These are phyloP conservation scores for Delia radicum DNA, from an alignment of 1,140 invertebrate genomes.

Conservation along the genomic window DNA sequence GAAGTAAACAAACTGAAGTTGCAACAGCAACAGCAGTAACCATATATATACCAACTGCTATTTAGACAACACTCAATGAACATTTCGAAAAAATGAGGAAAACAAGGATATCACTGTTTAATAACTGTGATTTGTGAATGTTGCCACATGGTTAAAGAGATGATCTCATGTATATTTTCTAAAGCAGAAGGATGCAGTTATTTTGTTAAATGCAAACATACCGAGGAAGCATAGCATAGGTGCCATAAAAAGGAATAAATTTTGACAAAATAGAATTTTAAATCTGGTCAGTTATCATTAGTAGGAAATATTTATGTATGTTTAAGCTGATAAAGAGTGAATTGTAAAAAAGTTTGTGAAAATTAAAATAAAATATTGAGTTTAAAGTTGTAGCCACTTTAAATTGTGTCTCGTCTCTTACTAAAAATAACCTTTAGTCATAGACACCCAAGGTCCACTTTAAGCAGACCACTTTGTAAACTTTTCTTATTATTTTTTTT, in stretches of 20 bases:
- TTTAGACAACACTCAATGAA: background rate
- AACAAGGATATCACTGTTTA: constrained; percentile 28
- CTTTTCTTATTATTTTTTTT: background rate
- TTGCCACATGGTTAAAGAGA: constrained; percentile 1
- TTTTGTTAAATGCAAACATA: background rate
- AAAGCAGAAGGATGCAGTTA: too few species aligned
- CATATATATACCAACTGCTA: background rate
- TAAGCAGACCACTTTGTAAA: constrained; percentile 29
- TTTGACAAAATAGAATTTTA: background rate
- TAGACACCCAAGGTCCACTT: constrained; percentile 5
- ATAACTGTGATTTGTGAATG: constrained; percentile 27
- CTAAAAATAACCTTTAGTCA: background rate
- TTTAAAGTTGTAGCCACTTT: too few species aligned
- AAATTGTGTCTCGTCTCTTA: too few species aligned
- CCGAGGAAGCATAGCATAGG: too few species aligned
- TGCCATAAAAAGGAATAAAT: background rate
- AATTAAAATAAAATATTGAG: background rate
- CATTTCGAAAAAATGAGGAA: background rate
- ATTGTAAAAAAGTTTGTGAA: background rate
- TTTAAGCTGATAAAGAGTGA: background rate
- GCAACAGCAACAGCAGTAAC: background rate
- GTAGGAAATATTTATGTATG: background rate
- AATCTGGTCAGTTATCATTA: background rate
- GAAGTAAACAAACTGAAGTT: constrained; percentile 1
- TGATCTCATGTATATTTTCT: too few species aligned